Conservation (phyloP, 2,888 invertebrate species). For the Acanthopleura granulata region DNA sequence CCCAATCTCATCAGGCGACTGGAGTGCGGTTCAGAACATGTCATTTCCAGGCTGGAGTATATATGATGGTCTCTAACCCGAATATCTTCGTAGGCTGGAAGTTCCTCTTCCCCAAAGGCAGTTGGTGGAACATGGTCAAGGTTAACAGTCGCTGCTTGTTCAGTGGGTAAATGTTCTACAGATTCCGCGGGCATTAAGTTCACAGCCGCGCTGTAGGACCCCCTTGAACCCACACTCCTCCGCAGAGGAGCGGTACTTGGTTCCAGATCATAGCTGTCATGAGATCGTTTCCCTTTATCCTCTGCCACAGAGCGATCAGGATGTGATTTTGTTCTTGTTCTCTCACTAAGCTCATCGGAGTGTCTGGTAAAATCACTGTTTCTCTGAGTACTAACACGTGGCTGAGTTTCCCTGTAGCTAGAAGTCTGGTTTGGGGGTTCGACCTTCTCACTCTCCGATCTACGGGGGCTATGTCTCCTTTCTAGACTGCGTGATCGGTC, state of each 20-base stretch:
- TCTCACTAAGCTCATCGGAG: too few species aligned
- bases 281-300: too few species aligned
- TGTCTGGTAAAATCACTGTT: too few species aligned
- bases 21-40: background rate
- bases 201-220: conserved; percentile 23
- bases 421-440: too few species aligned
- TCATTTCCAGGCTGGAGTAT: background rate
- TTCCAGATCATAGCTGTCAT: too few species aligned
- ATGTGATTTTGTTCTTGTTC: too few species aligned
- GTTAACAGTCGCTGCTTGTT: background rate
- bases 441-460: too few species aligned
- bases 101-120: conserved; percentile 51
- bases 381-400: too few species aligned
- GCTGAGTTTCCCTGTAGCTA: too few species aligned
- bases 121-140: conserved; percentile 32
- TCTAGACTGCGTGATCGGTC: too few species aligned
- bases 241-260: background rate
- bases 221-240: conserved; percentile 14
- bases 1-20: background rate
- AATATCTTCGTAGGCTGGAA: conserved; percentile 52
- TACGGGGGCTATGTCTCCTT: too few species aligned
- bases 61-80: background rate
- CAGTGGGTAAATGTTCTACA: background rate
- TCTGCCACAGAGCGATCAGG: too few species aligned
- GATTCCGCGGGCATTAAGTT: conserved; percentile 24